Evolutionary conservation across 37 sponge, comb jelly and placozoan species (phyloP), one percentile per base, ranked within the genome.

Genomic region (Crambe crambe): DNA sequence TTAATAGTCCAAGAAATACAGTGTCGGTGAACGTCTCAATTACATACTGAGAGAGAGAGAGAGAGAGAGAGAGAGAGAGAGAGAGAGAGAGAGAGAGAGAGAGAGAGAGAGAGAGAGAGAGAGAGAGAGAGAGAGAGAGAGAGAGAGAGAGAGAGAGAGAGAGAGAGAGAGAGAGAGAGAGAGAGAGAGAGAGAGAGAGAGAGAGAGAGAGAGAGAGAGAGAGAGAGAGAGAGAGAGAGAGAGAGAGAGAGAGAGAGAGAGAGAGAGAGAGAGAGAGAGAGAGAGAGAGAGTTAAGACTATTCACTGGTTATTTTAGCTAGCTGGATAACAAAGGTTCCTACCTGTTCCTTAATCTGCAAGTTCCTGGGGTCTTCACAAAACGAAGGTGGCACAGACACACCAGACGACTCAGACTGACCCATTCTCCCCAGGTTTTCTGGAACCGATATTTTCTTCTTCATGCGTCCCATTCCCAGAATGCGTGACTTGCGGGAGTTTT

Each of bases 1-100:
- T 74, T 10, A 95, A 56, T 36, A 95, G 66, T 69, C 86, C 84
- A 76, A 77, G 27, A 56, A 95, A 95, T 8, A 87, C 91, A 23
- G 59, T 26, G 40, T 92, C 85, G 6, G 58, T 58, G 56, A 89
- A 84, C 0, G 54, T 76, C 37, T 75, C 72, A 6, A 89, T 47
- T 8, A 79, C 60, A 54, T 84, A 89, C 90, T 89, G 57, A 1
- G 70, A 32, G n/a, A 18, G 36, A 43, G 63, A 12, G 44, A 42
- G 56, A 61, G 20, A 71, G 43, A 30, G 41, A 51, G 56, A 36
- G 64, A 56, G 72, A 37, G 74, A 25, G 57, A 41, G 64, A 41
- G 21, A n/a, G n/a, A n/a, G n/a, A n/a, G n/a, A n/a, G n/a, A n/a
- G n/a, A n/a, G 37, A 37, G 57, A 1, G 70, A 32, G n/a, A 18